Evolutionary conservation across 1,140 invertebrate species (phyloP), one percentile per base, ranked within the genome.

Genomic region (Xylocopa sonorina): DNA sequence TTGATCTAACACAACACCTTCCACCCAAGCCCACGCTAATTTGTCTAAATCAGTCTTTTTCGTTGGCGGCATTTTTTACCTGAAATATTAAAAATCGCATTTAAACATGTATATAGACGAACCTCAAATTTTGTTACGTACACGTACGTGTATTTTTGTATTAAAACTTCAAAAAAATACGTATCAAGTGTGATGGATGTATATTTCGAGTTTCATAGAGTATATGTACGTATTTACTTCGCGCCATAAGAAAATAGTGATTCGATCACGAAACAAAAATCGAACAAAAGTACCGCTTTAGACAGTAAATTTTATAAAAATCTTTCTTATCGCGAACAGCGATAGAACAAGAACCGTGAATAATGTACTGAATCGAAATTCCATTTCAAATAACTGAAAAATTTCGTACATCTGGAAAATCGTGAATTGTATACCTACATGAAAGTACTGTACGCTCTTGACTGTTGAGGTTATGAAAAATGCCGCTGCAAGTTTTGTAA

Each of bases 11-110:
- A 91, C 87, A 43, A 93, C 90, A 16, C 81, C 89, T 75, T 95
- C 94, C 41, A 92, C 91, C 94, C 95, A 95, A 81, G 92, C 89
- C 95, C 95, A 95, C 53, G 94, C 94, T 72, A 91, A 83, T 88
- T 92, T 93, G 63, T 93, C 92, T 68, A 93, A 83, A 87, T 93
- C 92, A 60, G 86, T 81, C 85, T 92, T 93, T 85, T 92, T 93
- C 7, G 83, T 55, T 29, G 89, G 89, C 58, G 90, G 88, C 92
- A 93, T 93, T 87, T 7, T 90, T 77, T 48, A 74, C 80, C 83
- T 89, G 67, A 57, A 86, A 79, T 34, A 16, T 55, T 27, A 68
- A 41, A 50, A 46, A 60, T 38, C 12, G 27, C 57, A 55, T 51
- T 48, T 0, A n/a, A 32, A 68, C 27, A 60, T 4, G 29, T 29